Base-by-base conservation (phyloP, 2,888 invertebrate genomes). In the Athalia cordata region DNA sequence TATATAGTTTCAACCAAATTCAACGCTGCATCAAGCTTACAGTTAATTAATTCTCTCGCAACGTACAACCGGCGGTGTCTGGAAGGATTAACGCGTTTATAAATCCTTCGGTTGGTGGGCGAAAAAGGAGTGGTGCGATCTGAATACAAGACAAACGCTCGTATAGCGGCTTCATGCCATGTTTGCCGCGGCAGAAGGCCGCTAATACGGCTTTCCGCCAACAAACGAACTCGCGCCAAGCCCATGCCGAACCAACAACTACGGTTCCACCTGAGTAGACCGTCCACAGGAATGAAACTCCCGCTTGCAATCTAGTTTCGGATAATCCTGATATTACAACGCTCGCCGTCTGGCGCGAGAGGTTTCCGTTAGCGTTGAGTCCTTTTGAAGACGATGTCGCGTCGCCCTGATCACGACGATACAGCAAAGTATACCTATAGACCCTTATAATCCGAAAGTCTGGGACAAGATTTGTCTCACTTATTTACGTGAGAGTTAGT, bases 181-280 rank as follows among this genome's bases (percentile, higher is more conserved):
- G 88, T 89, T 89, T 88, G 86, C 86, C 87, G 85, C 86, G 83
- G 84, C 85, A 85, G 85, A 83, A 85, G 86, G 84, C 86, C 85
- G 87, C 86, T 87, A 88, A 88, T 88, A 88, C 87, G 88, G 87
- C 89, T 88, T 86, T 86, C 86, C 85, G 85, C 85, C 87, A 86
- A 85, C 86, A 79, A 55, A 80, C 81, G 70, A 77, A 75, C 83
- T 80, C 78, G 82, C 77, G 81, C 75, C 79, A 80, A 83, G 82
- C 83, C 82, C 83, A 82, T 81, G 84, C 83, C 82, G 84, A 84
- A 83, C 81, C 85, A 81, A 83, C 78, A 61, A 77, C 77, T 77
- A 81, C 78, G 80, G 77, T 74, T 77, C 77, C 77, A 52, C 50
- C 65, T 75, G 77, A 80, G 77, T 80, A 79, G 78, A 76, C 77